These are phyloP conservation scores for Labia minor DNA, from an alignment of 2,888 invertebrate species.

Conservation along the genomic window DNA sequence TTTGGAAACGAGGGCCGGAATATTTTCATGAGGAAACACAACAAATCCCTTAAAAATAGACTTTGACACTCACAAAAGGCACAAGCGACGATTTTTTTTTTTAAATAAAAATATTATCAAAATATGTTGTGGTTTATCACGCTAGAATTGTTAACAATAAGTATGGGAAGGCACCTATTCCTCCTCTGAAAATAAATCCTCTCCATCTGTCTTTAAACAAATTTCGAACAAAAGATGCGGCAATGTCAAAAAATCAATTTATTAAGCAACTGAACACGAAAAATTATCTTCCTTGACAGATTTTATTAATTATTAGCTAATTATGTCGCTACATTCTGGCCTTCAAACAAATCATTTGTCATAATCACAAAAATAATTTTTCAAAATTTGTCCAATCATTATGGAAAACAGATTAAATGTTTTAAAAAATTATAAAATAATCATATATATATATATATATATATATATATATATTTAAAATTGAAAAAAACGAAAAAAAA, in stretches of 20 bases:
- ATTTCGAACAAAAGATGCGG: background rate
- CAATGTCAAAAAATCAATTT: background rate
- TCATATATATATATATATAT: too few species aligned
- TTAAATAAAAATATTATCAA: background rate
- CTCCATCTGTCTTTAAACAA: background rate
- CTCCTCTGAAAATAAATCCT: background rate
- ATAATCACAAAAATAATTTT: too few species aligned
- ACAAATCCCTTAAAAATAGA: conserved; percentile 13
- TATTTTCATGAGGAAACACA: conserved; percentile 2
- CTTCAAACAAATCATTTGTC: too few species aligned
- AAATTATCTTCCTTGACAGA: background rate
- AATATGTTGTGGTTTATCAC: background rate
- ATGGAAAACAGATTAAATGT: too few species aligned
- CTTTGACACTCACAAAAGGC: background rate
- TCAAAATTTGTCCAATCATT: too few species aligned
- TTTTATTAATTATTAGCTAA: too few species aligned
- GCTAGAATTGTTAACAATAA: background rate
- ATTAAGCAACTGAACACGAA: background rate
- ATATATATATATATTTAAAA: too few species aligned
- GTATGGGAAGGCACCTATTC: background rate
- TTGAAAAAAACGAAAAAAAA: too few species aligned
- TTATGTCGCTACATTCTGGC: too few species aligned
- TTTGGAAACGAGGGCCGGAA: conserved; percentile 13
- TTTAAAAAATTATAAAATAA: too few species aligned
- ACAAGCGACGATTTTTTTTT: background rate